Percentiles rank a stretch among this genome's conserved stretches.
phyloP scores from a whole-genome alignment of 2,113 vertebrate species.

The Rhadina sibilatrix region DNA sequence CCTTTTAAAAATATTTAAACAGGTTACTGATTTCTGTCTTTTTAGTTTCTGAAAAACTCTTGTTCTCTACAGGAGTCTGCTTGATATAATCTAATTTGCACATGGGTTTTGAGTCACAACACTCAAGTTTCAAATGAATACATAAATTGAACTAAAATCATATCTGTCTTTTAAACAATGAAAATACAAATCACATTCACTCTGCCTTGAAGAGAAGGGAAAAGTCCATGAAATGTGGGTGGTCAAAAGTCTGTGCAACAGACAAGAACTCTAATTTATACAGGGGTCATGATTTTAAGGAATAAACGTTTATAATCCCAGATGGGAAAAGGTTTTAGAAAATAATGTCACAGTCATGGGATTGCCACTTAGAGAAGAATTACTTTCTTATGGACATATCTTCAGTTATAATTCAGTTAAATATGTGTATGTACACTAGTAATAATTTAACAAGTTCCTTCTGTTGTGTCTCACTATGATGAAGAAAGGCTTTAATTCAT shows the following conservation, averaged over 20 bases:
- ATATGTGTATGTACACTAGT: not conserved
- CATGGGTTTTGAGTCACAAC: not conserved
- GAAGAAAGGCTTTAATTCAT: not conserved
- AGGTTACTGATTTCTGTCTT: not conserved
- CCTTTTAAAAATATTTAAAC: not conserved
- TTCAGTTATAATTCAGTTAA: conserved; percentile 6
- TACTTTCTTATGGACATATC: not conserved
- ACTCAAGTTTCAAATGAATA: not conserved
- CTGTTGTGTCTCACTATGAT: not conserved
- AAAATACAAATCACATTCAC: not conserved
- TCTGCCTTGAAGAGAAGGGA: not conserved
- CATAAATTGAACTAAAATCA: not conserved
- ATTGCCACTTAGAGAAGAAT: not conserved
- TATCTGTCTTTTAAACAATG: not conserved
- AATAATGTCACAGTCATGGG: not conserved
- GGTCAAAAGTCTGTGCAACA: not conserved
- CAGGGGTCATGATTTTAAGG: not conserved
- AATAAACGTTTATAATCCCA: conserved; percentile 17
- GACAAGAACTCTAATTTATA: not conserved
- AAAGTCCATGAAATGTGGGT: not conserved
- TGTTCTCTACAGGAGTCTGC: not conserved
- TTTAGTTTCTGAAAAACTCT: not conserved
- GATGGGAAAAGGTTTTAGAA: not conserved
- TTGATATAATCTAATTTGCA: not conserved
- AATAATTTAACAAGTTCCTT: conserved; percentile 18